phyloP scores from a whole-genome alignment of 2,888 invertebrate genomes.

The Aromia moschata region DNA sequence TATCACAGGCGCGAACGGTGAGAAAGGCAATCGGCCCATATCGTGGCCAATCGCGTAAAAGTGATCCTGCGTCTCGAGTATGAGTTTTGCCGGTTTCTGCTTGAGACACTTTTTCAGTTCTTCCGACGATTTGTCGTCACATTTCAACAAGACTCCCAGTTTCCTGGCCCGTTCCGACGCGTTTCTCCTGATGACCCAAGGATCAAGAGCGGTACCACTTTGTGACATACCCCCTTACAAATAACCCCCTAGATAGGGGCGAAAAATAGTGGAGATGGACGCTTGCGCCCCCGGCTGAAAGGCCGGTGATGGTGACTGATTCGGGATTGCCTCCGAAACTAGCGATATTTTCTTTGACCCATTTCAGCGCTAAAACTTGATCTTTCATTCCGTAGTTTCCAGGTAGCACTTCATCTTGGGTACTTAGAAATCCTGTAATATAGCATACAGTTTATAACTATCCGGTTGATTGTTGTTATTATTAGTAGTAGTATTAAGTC shows the following conservation, averaged over 20 bases:
- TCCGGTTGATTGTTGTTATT: no score
- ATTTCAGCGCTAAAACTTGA: neutral
- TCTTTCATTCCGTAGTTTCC: neutral
- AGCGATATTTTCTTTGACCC: neutral
- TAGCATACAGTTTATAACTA: no score
- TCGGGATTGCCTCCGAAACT: neutral
- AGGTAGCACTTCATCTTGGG: neutral
- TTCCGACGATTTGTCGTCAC: slow-evolving; percentile 57
- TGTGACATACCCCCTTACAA: neutral
- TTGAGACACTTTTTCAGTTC: slow-evolving; percentile 72
- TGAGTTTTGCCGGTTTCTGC: slow-evolving; percentile 7
- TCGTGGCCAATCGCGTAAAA: neutral
- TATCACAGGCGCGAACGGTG: slow-evolving; percentile 52
- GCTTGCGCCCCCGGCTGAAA: neutral
- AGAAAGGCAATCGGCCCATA: slow-evolving; percentile 21
- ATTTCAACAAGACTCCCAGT: neutral
- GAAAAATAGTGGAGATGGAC: neutral
- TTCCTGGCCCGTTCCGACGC: neutral
- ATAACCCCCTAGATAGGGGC: neutral
- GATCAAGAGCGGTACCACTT: neutral
- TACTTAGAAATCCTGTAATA: neutral
- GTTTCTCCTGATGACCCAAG: neutral
- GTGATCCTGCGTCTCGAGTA: neutral
- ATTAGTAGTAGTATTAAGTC: no score
- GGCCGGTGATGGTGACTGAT: neutral